Evolutionary conservation across 2,797 vertebrate species (phyloP).

Genomic region (Gymnodraco acuticeps): DNA sequence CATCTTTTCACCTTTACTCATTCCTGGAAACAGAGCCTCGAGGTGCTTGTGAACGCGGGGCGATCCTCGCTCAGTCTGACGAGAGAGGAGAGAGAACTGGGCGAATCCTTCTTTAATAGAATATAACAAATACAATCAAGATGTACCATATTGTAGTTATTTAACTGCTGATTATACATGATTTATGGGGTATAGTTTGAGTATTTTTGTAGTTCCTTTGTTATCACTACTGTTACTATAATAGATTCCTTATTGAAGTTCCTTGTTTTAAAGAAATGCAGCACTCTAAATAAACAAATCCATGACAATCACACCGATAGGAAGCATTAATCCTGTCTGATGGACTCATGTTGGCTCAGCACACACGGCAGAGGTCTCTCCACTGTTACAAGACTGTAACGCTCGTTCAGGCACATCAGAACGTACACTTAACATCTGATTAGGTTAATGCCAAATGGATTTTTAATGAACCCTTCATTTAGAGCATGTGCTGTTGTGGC

Average conservation of each 20-base stretch:
- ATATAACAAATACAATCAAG: slow-evolving; percentile 27
- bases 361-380: not conserved
- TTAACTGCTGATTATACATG: slow-evolving; percentile 45
- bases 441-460: slow-evolving; percentile 35
- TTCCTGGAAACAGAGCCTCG: slow-evolving; percentile 20
- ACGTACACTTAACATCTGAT: not conserved
- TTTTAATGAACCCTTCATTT: slow-evolving; percentile 4
- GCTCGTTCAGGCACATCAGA: slow-evolving; percentile 23
- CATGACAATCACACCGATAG: slow-evolving; percentile 52
- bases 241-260: slow-evolving; percentile 38
- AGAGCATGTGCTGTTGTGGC: not conserved
- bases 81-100: slow-evolving; percentile 18
- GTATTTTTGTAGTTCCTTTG: slow-evolving; percentile 40
- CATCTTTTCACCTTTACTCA: not conserved
- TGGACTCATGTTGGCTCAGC: too few relatives aligned
- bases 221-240: slow-evolving; percentile 39
- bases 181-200: slow-evolving; percentile 32
- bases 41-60: slow-evolving; percentile 4
- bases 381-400: not conserved
- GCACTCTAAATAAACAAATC: slow-evolving; percentile 33
- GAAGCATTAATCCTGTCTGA: not conserved
- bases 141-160: slow-evolving; percentile 57
- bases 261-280: slow-evolving; percentile 36
- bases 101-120: slow-evolving; percentile 41
- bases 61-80: slow-evolving; percentile 27